Conservation (phyloP, 2,888 invertebrate genomes). For the Cacoxenus indagator region DNA sequence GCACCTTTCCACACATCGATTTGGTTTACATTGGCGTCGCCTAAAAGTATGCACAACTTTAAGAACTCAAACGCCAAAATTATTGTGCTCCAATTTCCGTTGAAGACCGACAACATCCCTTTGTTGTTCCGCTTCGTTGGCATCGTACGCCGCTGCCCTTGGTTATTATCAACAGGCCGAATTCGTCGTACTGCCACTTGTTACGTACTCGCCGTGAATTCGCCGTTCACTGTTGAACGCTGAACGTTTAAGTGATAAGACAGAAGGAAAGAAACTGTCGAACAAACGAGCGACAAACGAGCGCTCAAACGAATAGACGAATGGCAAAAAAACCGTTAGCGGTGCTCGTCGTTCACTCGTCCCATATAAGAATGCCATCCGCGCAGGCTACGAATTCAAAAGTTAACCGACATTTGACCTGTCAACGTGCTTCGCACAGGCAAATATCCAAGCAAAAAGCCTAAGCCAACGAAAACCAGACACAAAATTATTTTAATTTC, state of each 20-base stretch:
- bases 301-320: slow-evolving; percentile 35
- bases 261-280: too few species aligned
- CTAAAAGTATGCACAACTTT: not conserved
- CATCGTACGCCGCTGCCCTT: not conserved
- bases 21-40: slow-evolving; percentile 11
- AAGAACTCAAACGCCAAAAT: slow-evolving; percentile 9
- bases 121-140: not conserved
- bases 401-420: slow-evolving; percentile 67
- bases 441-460: not conserved
- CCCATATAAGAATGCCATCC: slow-evolving; percentile 61
- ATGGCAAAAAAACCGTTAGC: slow-evolving; percentile 30
- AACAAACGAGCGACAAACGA: too few species aligned
- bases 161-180: not conserved
- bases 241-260: too few species aligned
- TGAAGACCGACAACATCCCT: not conserved
- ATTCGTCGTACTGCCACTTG: slow-evolving; percentile 50
- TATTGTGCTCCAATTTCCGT: slow-evolving; percentile 22
- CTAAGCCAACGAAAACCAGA: not conserved
- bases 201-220: slow-evolving; percentile 40
- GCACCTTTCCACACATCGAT: not conserved
- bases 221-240: slow-evolving; percentile 1
- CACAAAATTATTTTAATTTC: not conserved
- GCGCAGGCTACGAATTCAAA: slow-evolving; percentile 63
- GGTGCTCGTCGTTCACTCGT: slow-evolving; percentile 25
- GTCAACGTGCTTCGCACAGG: slow-evolving; percentile 52